Evolutionary conservation across 2,797 vertebrate genomes (phyloP), one percentile per base, ranked within the genome.

Genomic region (Acrossocheilus wenchowensis): DNA sequence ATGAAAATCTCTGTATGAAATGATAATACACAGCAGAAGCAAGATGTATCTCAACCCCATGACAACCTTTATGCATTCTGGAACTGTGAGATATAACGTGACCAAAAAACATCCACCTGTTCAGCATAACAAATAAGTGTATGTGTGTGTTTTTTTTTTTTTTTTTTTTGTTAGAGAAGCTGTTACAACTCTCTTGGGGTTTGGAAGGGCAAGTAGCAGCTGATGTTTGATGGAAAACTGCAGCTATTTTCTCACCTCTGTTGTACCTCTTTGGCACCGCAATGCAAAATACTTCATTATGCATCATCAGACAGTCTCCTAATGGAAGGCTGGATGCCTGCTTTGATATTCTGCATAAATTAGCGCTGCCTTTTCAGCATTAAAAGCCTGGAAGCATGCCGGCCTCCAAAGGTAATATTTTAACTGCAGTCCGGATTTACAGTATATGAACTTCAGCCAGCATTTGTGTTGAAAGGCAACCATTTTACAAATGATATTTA

Each of bases 221-320:
- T 77, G 87, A 86, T 86, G 85, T 77, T 54, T 45, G 66, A 82
- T 84, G 34, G 75, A 81, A 85, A 87, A 86, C 78, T 41, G 39
- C 84, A 83, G 74, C 52, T 85, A 60, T 88, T 84, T 86, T 86
- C 84, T 88, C 88, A 88, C 87, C 88, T 86, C 74, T 66, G 62
- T 64, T 14, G 14, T 81, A 78, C 73, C 74, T 87, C 75, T 86
- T 88, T 89, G 73, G 78, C 86, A 75, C 41, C 54, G 43, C 21
- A 79, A 77, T 86, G 66, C 83, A 82, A 84, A 86, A 66, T 80
- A 74, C 84, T 89, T 88, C 84, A 90, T 89, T 90, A 89, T 89
- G 83, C 81, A 78, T 77, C 83, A 77, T 88, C 87, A 88, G 79
- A 85, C 52, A 77, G 60, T 82, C 80, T 87, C 66, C 84, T 88